Evolutionary conservation across 2,888 invertebrate species (phyloP).

Genomic region (Zaprionus bogoriensis): DNA sequence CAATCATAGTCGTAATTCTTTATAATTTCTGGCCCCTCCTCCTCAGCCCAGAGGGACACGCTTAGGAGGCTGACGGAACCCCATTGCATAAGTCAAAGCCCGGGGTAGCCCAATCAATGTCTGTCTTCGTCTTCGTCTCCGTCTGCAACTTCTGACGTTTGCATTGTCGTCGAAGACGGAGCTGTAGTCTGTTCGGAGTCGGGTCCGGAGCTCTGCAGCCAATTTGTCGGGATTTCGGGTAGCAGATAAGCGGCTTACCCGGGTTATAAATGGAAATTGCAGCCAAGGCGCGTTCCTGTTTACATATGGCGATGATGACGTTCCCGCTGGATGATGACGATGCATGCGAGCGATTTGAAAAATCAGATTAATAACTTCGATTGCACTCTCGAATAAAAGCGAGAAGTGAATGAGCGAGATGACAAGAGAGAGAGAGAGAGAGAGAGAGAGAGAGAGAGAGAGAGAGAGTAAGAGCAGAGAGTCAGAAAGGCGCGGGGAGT

Average conservation of each 20-base stretch:
- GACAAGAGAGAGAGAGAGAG: slow-evolving; percentile 1
- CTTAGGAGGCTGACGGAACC: not conserved
- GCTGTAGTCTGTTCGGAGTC: slow-evolving; percentile 63
- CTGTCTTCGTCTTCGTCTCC: slow-evolving; percentile 32
- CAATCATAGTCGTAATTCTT: slow-evolving; percentile 54
- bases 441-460: not conserved
- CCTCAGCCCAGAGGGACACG: too few relatives aligned
- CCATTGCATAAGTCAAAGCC: slow-evolving; percentile 25
- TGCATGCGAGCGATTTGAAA: slow-evolving; percentile 68
- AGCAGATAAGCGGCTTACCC: slow-evolving; percentile 72
- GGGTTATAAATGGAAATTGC: slow-evolving; percentile 76
- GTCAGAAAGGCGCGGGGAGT: not conserved
- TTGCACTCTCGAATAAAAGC: slow-evolving; percentile 36
- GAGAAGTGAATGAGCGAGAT: not conserved
- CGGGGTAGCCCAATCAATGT: slow-evolving; percentile 61
- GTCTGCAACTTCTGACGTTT: slow-evolving; percentile 62
- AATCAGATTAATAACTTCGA: slow-evolving; percentile 76
- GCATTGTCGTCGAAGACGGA: slow-evolving; percentile 46
- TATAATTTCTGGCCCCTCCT: slow-evolving; percentile 56
- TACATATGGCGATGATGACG: slow-evolving; percentile 58
- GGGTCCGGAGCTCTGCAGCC: slow-evolving; percentile 55
- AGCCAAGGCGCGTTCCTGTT: slow-evolving; percentile 69
- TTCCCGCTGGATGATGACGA: slow-evolving; percentile 55
- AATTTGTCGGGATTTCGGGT: slow-evolving; percentile 70
- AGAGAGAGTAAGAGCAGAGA: slow-evolving; percentile 5